Base-by-base conservation (phyloP, 2,888 invertebrate genomes). In the Harpagoxenus sublaevis region DNA sequence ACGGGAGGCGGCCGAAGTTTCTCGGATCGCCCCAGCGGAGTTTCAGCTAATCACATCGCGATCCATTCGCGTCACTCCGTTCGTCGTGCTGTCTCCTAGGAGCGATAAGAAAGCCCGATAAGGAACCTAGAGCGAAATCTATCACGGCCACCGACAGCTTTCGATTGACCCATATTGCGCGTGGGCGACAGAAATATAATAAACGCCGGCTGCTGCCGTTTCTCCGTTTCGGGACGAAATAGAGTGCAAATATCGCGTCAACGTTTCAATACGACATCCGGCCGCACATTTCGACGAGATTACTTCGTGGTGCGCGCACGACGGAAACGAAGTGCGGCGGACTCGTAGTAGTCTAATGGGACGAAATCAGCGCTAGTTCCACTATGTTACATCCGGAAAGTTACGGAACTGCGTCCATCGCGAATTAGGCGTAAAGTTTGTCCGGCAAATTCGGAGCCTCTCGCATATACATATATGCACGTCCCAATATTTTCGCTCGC, bases 101-200 rank as follows among this genome's bases (percentile, higher is more conserved):
- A 77, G 45, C 79, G 88, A 87, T 90, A 90, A 90, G 91, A 87
- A 91, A 86, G 66, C 73, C 60, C 78, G 84, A 86, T 90, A 86
- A 86, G 83, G 88, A 60, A 39, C 82, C 78, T 35, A 65, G 51
- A 78, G 83, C 87, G 83, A 89, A 88, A 91, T 91, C 91, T 91
- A 91, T 91, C 91, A 91, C 87, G 84, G 84, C 86, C 84, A 84
- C 73, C 83, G 91, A 91, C 89, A 90, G 89, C 77, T 89, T 86
- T 81, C 89, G 91, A 90, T 91, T 86, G 91, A 91, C 90, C 91
- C 81, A 91, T 84, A 90, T 90, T 85, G 65, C 70, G n/a, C 48
- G 18, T n/a, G 63, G 39, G 31, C 48, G 53, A 63, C 70, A 68
- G 78, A 86, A 78, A 45, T 53, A 70, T 77, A 57, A 42, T 68